phyloP scores from a whole-genome alignment of 2,888 invertebrate species.

The Bombyx huttoni region DNA sequence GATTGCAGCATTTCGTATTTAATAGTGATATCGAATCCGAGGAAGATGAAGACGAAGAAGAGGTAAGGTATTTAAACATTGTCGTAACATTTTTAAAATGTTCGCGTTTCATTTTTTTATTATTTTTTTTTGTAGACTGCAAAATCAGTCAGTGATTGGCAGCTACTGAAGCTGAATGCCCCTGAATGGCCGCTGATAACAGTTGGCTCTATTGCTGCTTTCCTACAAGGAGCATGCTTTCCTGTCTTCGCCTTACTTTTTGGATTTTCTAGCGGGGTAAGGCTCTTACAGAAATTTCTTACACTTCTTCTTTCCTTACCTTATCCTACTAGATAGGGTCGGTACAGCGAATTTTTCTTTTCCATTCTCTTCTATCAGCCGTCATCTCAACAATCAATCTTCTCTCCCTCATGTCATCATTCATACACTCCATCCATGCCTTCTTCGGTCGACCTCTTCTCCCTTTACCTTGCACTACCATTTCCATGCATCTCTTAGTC shows the following conservation, averaged over 20 bases:
- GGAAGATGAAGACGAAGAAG: conserved; percentile 48
- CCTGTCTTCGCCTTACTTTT: conserved; percentile 79
- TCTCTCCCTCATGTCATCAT: too few species aligned
- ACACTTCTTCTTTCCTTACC: too few species aligned
- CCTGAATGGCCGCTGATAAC: conserved; percentile 76
- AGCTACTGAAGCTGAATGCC: conserved; percentile 72
- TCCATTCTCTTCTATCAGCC: too few species aligned
- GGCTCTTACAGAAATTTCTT: conserved; percentile 9
- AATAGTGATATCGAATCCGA: conserved; percentile 45
- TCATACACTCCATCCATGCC: too few species aligned
- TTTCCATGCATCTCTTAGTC: too few species aligned
- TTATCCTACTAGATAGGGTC: too few species aligned
- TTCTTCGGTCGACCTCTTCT: too few species aligned
- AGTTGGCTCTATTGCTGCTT: conserved; percentile 73
- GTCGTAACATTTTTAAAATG: not conserved
- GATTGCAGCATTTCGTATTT: conserved; percentile 46
- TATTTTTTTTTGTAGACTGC: conserved; percentile 19
- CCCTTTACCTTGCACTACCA: too few species aligned
- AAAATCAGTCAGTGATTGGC: conserved; percentile 50
- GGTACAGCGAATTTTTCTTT: too few species aligned
- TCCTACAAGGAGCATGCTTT: conserved; percentile 76
- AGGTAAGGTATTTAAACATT: conserved; percentile 19
- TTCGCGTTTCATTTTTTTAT: too few species aligned
- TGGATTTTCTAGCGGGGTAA: conserved; percentile 76
- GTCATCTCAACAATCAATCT: too few species aligned